Base-by-base conservation (phyloP, 2,797 vertebrate genomes). In the Eurystomus glaucurus region DNA sequence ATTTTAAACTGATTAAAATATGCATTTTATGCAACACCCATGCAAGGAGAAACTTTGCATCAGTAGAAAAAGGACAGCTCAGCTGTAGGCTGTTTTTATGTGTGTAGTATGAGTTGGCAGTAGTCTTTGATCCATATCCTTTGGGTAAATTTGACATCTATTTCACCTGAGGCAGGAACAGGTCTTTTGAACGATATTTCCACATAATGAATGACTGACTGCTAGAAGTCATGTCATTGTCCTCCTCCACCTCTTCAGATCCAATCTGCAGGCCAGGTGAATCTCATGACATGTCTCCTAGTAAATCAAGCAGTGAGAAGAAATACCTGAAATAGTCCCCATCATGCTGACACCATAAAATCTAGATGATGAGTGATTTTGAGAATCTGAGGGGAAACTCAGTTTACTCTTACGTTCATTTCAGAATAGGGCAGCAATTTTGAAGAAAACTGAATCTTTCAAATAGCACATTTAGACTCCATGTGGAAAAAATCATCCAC, bases 121-220 rank as follows among this genome's bases (percentile, higher is more conserved):
- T 19, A 81, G 46, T 89, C 84, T 94, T 96, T 97, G 96, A 97
- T 97, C 95, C 91, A 21, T 79, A 90, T 74, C 97, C 94, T 94
- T 93, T 35, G 51, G 97, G 94, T 92, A 97, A 85, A 97, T 97
- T 96, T 98, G 97, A 97, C 93, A 97, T 96, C 88, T 94, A 94
- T 93, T 97, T 97, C 90, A 96, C 91, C 95, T 2, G 35, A 71
- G 91, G 91, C 94, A 96, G 91, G 96, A 85, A 90, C 2, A n/a
- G 74, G 86, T 96, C 94, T 97, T 96, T 98, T 93, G 94, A 90
- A 93, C 95, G 92, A 57, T 92, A 86, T 96, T 96, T 83, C 89
- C 95, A 62, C 48, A 68, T 96, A 90, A 86, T 94, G 91, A 96
- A 54, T 93, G 93, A 92, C n/a, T 97, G 88, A 89, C 41, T 95